Conservation (phyloP, 2,797 vertebrate genomes). For the Phalanger gymnotis region DNA sequence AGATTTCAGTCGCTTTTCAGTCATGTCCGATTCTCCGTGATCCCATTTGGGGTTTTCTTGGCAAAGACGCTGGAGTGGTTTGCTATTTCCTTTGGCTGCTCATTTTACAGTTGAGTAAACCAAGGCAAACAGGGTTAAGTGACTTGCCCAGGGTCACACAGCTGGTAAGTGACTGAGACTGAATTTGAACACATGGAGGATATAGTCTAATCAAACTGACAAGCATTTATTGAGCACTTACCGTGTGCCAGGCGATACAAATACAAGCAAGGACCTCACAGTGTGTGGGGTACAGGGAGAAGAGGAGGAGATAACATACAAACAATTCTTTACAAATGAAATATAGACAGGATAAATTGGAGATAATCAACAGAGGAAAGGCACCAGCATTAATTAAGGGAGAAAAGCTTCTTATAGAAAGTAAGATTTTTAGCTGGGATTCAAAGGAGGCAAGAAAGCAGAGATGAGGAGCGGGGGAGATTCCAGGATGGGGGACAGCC, state of each 20-base stretch:
- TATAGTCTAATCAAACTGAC: not conserved
- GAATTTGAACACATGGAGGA: not conserved
- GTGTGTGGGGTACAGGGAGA: fast-evolving
- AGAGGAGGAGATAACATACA: not conserved
- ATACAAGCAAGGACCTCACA: not conserved
- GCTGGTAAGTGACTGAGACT: not conserved
- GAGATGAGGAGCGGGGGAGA: not conserved
- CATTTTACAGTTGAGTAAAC: not conserved
- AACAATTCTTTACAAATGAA: not conserved
- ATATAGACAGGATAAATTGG: not conserved
- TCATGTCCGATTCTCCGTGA: not conserved
- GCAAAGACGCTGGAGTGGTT: not conserved
- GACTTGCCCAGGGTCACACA: not conserved
- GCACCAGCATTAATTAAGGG: not conserved
- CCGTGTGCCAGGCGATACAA: not conserved
- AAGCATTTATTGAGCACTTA: not conserved
- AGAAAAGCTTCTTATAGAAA: not conserved
- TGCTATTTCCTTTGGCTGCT: not conserved
- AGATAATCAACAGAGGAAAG: not conserved
- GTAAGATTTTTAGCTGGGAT: not conserved
- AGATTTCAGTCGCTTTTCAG: not conserved
- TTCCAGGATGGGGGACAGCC: not conserved
- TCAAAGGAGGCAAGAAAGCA: not conserved
- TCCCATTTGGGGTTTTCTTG: not conserved
- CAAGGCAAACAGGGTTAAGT: not conserved